Base-by-base conservation (phyloP, 2,888 invertebrate species). In the Trisateles emortualis region DNA sequence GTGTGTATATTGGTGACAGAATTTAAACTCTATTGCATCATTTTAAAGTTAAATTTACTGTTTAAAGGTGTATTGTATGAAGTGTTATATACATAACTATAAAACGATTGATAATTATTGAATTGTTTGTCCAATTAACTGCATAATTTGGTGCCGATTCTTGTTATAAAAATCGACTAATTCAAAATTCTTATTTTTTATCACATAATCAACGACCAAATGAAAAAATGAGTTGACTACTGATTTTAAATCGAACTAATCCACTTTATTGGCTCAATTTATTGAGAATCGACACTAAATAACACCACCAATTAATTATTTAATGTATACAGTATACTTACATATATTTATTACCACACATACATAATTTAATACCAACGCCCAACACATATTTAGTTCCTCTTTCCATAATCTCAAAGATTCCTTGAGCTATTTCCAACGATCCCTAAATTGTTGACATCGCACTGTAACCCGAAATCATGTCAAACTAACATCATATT, bases 371-470 rank as follows among this genome's bases (percentile, higher is more conserved):
- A n/a, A n/a, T n/a, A n/a, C n/a, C n/a, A n/a, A n/a, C n/a, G n/a
- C n/a, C n/a, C n/a, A n/a, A n/a, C n/a, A n/a, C n/a, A 10, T 3
- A 14, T 26, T 17, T 29, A 24, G 39, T 47, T 50, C 32, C 43
- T 51, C 36, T 19, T 42, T 33, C 35, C 9, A 42, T 40, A 46
- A 63, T 59, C 58, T 70, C 60, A 45, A 43, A 11, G 49, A 51
- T 59, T 55, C 53, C 49, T 46, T 10, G 58, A 54, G 50, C 52
- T 17, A 49, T 46, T 64, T 50, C 56, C 59, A 56, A 57, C 48
- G 52, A 46, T 59, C 52, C 43, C 43, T 11, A 13, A 38, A 40
- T 22, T 49, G 66, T 22, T 49, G 66, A 48, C 56, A 60, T 52
- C 48, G 17, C 62, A 59, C 55, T 56, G 19, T 32, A 19, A 52